Base-by-base conservation (phyloP, 1,140 invertebrate genomes). In the Theocolax elegans region DNA sequence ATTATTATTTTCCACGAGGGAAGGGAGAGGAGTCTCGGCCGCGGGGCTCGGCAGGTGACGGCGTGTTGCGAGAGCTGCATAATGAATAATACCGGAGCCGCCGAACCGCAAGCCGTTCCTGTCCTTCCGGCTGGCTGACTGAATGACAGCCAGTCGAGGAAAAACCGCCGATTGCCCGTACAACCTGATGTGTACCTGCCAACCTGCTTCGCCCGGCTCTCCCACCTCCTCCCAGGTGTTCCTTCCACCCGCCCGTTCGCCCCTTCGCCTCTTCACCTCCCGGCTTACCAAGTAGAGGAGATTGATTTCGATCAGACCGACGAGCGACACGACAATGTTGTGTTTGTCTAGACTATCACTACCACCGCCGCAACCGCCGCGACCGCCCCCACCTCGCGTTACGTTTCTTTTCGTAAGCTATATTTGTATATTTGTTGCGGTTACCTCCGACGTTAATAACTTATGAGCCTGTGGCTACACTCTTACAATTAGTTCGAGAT, bases 81-180 rank as follows among this genome's bases (percentile, higher is more conserved):
- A 83, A 85, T 85, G 79, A 84, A 85, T 84, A 83, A 83, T 81
- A 77, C 77, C 71, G 79, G 79, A 35, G 59, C 64, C n/a, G 80
- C 76, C 70, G 79, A 85, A 83, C 82, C 81, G 75, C 83, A 80
- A 80, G 77, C 79, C 75, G 77, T 80, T 80, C 77, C 80, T 80
- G 80, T 83, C 78, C 76, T 83, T 83, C 76, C 76, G 77, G 75
- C 79, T 76, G 78, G 75, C 74, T 81, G 81, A 83, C 81, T 84
- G 81, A 81, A 82, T 83, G 81, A 83, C 82, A 83, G 81, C 68
- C 74, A 79, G 74, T 76, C 78, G 75, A 77, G 77, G 77, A 81
- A 83, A 83, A 84, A 84, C 76, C 77, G 76, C 77, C 79, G 82
- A 84, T 83, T 81, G 78, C 75, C 79, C 70, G 72, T 77, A 78